Evolutionary conservation across 2,888 invertebrate species (phyloP).

Genomic region (Nemotelus pantherinus): DNA sequence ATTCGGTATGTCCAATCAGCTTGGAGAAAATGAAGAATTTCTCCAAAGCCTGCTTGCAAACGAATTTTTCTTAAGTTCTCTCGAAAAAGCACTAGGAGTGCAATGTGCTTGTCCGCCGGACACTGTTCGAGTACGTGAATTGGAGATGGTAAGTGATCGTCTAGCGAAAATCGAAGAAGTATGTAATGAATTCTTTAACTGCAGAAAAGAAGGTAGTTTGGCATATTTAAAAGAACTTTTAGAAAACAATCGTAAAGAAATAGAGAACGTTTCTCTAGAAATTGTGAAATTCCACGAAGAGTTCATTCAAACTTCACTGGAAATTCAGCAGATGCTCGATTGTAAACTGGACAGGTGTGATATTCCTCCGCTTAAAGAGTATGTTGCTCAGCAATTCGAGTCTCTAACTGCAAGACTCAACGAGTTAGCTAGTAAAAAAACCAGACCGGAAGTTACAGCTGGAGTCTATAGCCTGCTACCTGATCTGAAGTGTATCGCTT

Average conservation of each 20-base stretch:
- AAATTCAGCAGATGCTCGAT: conserved; percentile 63
- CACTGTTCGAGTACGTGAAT: neutral
- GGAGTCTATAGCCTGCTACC: conserved; percentile 55
- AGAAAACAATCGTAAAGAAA: neutral
- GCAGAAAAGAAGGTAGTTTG: neutral
- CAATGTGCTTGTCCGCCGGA: conserved; percentile 3
- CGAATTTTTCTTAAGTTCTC: neutral
- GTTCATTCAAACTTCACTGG: conserved; percentile 60
- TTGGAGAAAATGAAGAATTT: neutral
- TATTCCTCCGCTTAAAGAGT: conserved; percentile 59
- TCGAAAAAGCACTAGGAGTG: neutral
- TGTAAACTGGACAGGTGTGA: conserved; percentile 61
- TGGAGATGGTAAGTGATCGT: neutral
- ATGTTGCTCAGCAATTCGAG: conserved; percentile 57
- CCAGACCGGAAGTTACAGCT: conserved; percentile 58
- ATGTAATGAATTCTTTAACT: neutral
- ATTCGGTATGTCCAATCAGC: neutral
- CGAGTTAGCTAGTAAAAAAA: conserved; percentile 52
- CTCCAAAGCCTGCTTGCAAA: neutral
- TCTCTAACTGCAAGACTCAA: conserved; percentile 53
- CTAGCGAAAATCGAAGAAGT: neutral
- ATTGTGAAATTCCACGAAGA: conserved; percentile 51
- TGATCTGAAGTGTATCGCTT: conserved; percentile 58
- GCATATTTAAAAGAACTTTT: neutral
- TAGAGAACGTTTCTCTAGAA: neutral